Evolutionary conservation across 2,888 invertebrate genomes (phyloP), one percentile per base, ranked within the genome.

Genomic region (Rhagonycha lutea): DNA sequence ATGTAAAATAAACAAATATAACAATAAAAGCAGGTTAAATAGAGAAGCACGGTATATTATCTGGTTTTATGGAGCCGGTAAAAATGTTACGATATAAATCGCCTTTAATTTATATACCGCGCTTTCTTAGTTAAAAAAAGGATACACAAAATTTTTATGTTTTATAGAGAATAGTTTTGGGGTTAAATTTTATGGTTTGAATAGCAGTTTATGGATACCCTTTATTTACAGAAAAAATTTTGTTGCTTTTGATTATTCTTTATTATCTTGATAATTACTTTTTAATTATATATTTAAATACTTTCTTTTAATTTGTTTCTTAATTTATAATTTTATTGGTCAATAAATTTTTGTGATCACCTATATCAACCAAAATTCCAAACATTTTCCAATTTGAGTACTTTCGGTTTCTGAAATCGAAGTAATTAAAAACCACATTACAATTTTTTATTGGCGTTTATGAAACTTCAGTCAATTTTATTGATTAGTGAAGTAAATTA

Each of bases 131-230:
- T 65, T 62, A 62, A 72, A 75, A 72, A 74, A 75, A 72, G 75
- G 61, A 12, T 65, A 65, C 63, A 14, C 24, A 26, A 65, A 24
- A 24, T n/a, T 75, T 72, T 75, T 69, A 72, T n/a, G 26, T 65
- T 75, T 75, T 72, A 72, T 74, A 74, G 60, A 60, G 71, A 71
- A 75, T 24, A 24, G n/a, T 62, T 75, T 65, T 14, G 62, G 75
- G 75, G 71, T 11, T 75, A 62, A 62, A 62, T 68, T 75, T 71
- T 71, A 71, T 75, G 23, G 62, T 70, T 68, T 68, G 68, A 68
- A 65, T 26, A 24, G 62, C 24, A 18, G 71, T 75, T 75, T 62
- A 71, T 75, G 68, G 71, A 68, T 61, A 68, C 14, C 63, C 12
- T 65, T 65, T 24, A 47, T n/a, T 47, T n/a, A 47, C 47, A 47